These are phyloP conservation scores for Nothura maculosa DNA, from an alignment of 2,797 vertebrate genomes.

Conservation along the genomic window DNA sequence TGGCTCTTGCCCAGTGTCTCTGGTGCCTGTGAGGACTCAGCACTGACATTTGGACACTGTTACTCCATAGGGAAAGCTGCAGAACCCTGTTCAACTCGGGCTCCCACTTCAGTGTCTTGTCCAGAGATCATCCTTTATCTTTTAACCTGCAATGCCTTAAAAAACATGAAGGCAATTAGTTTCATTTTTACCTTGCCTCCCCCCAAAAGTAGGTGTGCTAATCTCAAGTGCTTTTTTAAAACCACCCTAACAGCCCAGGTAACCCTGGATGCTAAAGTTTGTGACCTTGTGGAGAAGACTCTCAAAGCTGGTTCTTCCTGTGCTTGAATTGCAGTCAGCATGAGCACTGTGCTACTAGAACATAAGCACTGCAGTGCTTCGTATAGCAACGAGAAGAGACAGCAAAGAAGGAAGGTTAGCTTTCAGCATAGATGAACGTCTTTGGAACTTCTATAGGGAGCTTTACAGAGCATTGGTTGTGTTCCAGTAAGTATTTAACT, in stretches of 20 bases:
- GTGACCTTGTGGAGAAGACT: background rate
- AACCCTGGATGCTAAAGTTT: background rate
- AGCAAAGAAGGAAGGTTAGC: background rate
- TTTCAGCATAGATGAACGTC: background rate
- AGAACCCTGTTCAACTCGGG: background rate
- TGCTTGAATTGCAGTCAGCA: background rate
- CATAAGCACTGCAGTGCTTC: background rate
- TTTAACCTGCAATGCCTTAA: background rate
- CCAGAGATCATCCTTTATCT: background rate
- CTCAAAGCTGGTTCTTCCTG: background rate
- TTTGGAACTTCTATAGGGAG: background rate
- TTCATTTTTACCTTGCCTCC: background rate
- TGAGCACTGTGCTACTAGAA: background rate
- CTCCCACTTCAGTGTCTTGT: accelerated
- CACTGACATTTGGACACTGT: background rate
- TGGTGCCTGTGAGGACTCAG: background rate
- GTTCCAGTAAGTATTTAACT: background rate
- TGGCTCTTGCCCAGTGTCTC: background rate
- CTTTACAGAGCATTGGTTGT: background rate
- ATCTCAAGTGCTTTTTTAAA: background rate
- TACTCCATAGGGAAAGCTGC: background rate
- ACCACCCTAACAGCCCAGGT: background rate
- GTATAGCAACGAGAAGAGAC: background rate
- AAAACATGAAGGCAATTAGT: background rate
- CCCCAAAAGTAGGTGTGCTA: background rate